Evolutionary conservation across 1,140 invertebrate species (phyloP), one percentile per base, ranked within the genome.

Genomic region (Holotrichia oblita): DNA sequence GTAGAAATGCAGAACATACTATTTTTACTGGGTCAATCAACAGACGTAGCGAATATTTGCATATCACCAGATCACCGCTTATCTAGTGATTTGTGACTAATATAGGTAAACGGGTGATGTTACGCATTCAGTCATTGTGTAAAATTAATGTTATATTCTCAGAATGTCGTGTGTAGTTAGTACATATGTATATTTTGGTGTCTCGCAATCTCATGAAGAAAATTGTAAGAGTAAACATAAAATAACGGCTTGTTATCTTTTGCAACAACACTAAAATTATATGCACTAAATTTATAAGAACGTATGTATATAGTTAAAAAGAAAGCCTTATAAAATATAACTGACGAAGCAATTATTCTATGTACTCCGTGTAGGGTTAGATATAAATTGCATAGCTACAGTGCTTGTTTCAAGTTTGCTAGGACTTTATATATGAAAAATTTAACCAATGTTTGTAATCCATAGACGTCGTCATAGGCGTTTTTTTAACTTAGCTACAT

Each of bases 1-100:
- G 61, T 69, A 22, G 61, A 69, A 69, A 34, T 69, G 22, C 22
- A 69, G 61, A 20, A 34, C 22, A 69, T 69, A 22, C 22, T 27
- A 69, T 69, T 69, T 69, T 69, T 69, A 55, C 48, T 55, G 14
- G 17, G 17, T 14, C 17, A 55, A 10, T 17, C 17, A 55, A 17
- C 14, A 17, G 48, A 6, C 14, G 17, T 17, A n/a, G 48, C 12
- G 48, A 55, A 55, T 55, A 17, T 55, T 55, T 55, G 48, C 48
- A 55, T 55, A 55, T 55, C 48, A 55, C 12, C 17, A 7, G 14
- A 14, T 55, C 17, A 17, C 48, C 27, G 27, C 48, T 55, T 17
- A 55, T 17, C 14, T n/a, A n/a, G 14, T 55, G 48, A 55, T 55
- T 14, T 6, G 14, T 55, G 17, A 55, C 0, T 17, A 55, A 17